phyloP scores from a whole-genome alignment of 1,140 invertebrate genomes.

The Lamellibrachia luymesi region DNA sequence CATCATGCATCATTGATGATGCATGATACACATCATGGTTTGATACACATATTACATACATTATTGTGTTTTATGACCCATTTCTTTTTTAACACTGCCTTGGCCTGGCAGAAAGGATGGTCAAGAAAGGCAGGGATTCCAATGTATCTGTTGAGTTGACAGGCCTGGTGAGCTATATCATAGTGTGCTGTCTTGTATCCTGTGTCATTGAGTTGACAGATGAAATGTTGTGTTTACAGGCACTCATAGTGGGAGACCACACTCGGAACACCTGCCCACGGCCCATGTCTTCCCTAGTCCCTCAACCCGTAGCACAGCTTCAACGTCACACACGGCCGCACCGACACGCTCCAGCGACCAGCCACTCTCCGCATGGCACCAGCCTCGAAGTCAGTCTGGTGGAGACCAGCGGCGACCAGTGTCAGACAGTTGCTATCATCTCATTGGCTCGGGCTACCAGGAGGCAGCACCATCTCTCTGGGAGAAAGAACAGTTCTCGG shows the following conservation, averaged over 20 bases:
- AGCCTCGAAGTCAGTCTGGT: background rate
- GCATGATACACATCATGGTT: too few species aligned
- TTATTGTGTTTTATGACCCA: too few species aligned
- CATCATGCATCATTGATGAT: too few species aligned
- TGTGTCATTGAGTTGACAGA: background rate
- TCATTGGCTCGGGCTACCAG: background rate
- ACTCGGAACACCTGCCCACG: background rate
- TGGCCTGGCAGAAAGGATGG: too few species aligned
- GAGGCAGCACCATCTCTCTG: background rate
- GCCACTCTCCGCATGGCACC: background rate
- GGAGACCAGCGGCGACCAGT: background rate
- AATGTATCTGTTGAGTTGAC: too few species aligned
- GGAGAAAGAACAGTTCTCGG: background rate
- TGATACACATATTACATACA: too few species aligned
- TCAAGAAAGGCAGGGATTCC: too few species aligned
- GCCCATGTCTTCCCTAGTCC: conserved; percentile 12
- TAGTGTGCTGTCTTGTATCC: too few species aligned
- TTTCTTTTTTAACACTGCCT: too few species aligned
- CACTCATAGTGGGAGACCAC: background rate
- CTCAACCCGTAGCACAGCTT: background rate
- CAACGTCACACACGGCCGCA: background rate
- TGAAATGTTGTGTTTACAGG: background rate
- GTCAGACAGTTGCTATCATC: background rate
- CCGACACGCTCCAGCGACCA: background rate
- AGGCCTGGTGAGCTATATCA: too few species aligned